Evolutionary conservation across 2,888 invertebrate species (phyloP).

Genomic region (Plusia festucae): DNA sequence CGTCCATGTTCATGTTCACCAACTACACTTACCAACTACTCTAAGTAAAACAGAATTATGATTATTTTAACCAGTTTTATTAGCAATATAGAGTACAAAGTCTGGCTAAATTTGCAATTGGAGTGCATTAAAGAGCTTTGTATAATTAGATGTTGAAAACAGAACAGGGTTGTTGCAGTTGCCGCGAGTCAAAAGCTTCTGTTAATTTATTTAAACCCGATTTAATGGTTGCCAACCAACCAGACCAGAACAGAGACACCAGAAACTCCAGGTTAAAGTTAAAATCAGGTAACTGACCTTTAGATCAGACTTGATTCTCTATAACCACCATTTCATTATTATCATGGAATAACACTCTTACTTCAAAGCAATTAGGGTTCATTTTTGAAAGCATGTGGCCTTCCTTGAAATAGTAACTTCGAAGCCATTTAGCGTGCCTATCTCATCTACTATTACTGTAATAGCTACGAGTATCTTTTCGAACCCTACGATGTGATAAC

Average conservation of each 20-base stretch:
- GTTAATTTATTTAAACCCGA: not conserved
- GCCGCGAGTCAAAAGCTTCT: not conserved
- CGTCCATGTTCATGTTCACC: too few relatives aligned
- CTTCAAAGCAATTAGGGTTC: too few relatives aligned
- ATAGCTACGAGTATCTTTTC: not conserved
- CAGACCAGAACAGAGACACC: too few relatives aligned
- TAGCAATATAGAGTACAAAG: not conserved
- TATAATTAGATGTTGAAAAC: not conserved
- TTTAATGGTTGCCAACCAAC: too few relatives aligned
- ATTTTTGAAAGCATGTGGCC: too few relatives aligned
- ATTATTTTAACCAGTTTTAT: not conserved
- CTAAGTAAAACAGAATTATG: not conserved
- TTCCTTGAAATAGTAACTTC: too few relatives aligned
- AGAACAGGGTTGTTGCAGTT: not conserved
- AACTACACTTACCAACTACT: too few relatives aligned
- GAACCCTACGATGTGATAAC: slow-evolving; percentile 43
- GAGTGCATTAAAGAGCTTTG: not conserved
- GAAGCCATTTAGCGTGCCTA: not conserved
- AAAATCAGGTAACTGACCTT: too few relatives aligned
- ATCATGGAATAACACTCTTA: too few relatives aligned
- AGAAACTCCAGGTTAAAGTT: too few relatives aligned
- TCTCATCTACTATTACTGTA: not conserved
- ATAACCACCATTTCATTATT: too few relatives aligned
- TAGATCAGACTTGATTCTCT: too few relatives aligned
- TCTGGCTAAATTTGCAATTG: not conserved